Percentiles rank a stretch among this genome's conserved stretches.
These are phyloP conservation scores for Ibycter americanus DNA, from an alignment of 2,797 vertebrate species.

Conservation along the genomic window DNA sequence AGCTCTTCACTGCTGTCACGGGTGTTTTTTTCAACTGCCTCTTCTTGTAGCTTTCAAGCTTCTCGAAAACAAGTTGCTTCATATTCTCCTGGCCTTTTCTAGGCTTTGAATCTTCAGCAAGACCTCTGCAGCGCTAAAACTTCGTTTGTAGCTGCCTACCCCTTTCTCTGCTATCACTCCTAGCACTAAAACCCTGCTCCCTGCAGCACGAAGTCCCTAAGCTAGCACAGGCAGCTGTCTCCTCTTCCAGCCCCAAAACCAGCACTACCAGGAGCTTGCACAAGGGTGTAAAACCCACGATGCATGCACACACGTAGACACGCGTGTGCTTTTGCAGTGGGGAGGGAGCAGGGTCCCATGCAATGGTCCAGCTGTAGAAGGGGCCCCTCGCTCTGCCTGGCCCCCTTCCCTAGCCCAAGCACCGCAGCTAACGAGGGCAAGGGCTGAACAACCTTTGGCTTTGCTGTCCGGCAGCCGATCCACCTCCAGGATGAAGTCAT, in stretches of 20 bases:
- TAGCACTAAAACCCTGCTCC: neutral
- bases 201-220: neutral
- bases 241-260: neutral
- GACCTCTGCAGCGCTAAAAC: neutral
- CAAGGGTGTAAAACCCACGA: neutral
- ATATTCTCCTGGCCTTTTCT: neutral
- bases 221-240: neutral
- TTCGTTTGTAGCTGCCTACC: neutral
- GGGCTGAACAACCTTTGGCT: conserved; percentile 67
- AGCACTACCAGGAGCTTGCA: neutral
- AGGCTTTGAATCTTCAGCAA: neutral
- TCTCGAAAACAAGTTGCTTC: rapidly evolving
- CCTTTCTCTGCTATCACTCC: neutral
- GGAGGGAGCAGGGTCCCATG: neutral
- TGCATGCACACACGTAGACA: rapidly evolving
- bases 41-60: neutral
- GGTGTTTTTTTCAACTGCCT: neutral
- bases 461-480: conserved; percentile 82
- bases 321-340: rapidly evolving
- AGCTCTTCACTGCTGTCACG: neutral
- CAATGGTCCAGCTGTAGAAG: neutral
- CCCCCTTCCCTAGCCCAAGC: neutral
- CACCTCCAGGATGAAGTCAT: conserved; percentile 97
- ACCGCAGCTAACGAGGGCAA: rapidly evolving
- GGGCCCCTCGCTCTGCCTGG: neutral